Base-by-base conservation (phyloP, 2,888 invertebrate genomes). In the Drosophila ezoana region DNA sequence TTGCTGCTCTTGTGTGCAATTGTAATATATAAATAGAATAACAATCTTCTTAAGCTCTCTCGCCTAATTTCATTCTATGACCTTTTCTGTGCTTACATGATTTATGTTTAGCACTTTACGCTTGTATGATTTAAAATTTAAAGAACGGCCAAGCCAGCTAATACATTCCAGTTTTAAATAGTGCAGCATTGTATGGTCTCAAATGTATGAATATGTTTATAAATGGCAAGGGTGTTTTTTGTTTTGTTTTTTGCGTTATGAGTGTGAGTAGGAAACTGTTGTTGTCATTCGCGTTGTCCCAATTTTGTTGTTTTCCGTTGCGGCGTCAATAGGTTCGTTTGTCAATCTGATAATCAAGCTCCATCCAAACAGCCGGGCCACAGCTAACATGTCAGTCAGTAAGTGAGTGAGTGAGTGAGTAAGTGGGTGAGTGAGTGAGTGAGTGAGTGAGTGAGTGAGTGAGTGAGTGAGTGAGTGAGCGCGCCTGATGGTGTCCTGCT, bases 311-410 rank as follows among this genome's bases (percentile, higher is more conserved):
- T 37, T 49, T 41, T 51, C 49, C 28, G 54, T 45, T 65, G 44
- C 47, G 60, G 45, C 66, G 62, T 79, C 79, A 78, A 79, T 76
- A 71, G 54, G 63, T 79, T 79, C 72, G 76, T 71, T 76, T 76
- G 79, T 76, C 75, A 79, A 74, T 65, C 70, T 75, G 79, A 69
- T 75, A 79, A 76, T 69, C 73, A 72, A 65, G 60, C 40, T 20
- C 38, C 14, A 28, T 14, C 32, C 48, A 23, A 5, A 9, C 16
- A 48, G 32, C 33, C 16, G 5, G 8, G 11, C 62, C 48, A 40
- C 51, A 48, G 40, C 38, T 33, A 52, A 52, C 59, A 49, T 23
- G 74, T 64, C 79, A 54, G 49, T 64, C 57, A 23, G 23, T 23
- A 0, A 23, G 23, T 45, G 32, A 38, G 47, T 47, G 23, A 57